Evolutionary conservation across 1,140 invertebrate species (phyloP).

Genomic region (Zaprionus davidi): DNA sequence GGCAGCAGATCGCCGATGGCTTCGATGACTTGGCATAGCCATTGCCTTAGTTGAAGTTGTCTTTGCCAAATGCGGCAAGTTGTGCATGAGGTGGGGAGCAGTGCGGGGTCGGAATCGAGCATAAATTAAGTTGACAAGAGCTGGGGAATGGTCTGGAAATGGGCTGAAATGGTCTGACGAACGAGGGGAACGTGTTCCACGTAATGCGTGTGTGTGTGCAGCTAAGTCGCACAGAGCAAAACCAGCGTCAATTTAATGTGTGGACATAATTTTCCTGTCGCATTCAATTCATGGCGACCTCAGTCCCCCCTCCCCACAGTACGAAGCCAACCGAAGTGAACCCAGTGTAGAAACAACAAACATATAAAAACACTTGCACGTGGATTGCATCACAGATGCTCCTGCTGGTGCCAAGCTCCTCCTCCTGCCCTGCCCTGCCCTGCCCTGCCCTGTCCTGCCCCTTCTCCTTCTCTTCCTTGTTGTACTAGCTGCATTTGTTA

Average conservation of each 20-base stretch:
- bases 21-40: conserved; percentile 45
- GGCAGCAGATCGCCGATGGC: conserved; percentile 25
- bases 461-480: conserved; percentile 2
- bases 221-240: conserved; percentile 13
- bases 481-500: conserved; percentile 51
- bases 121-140: conserved; percentile 81
- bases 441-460: not conserved
- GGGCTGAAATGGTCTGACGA: not conserved
- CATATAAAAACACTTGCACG: conserved; percentile 70
- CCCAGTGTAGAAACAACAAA: conserved; percentile 7
- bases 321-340: conserved; percentile 33
- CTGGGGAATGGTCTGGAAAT: conserved; percentile 5
- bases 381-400: conserved; percentile 74
- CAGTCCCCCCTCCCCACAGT: not conserved
- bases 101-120: conserved; percentile 57
- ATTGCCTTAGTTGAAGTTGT: conserved; percentile 46
- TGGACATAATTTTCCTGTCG: conserved; percentile 81
- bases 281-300: conserved; percentile 65
- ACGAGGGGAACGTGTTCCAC: conserved; percentile 6
- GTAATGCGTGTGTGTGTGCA: not conserved
- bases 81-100: not conserved
- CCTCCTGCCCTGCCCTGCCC: not conserved
- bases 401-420: conserved; percentile 11
- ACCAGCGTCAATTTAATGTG: conserved; percentile 76
- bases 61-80: conserved; percentile 66